These are phyloP conservation scores for Luperina testacea DNA, from an alignment of 2,888 invertebrate species.

Conservation along the genomic window DNA sequence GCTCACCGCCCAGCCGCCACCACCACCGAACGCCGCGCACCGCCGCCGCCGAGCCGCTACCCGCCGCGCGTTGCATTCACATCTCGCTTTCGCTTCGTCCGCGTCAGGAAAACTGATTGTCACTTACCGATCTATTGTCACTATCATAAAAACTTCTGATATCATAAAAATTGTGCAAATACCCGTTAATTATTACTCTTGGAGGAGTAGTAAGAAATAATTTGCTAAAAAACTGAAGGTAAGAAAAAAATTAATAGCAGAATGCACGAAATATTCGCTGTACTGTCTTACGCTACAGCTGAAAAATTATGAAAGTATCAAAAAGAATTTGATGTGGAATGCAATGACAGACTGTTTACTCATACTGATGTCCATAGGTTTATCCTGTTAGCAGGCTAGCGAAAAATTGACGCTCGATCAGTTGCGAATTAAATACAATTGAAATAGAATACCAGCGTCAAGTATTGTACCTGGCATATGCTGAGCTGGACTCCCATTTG, in stretches of 20 bases:
- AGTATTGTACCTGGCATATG: too few species aligned
- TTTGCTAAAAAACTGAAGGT: conserved; percentile 1
- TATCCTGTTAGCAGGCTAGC: too few species aligned
- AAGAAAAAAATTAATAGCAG: background rate
- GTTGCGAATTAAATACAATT: background rate
- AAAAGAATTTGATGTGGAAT: background rate
- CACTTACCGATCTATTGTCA: conserved; percentile 42
- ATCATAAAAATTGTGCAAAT: conserved; percentile 25
- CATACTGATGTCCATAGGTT: background rate
- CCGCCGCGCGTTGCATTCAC: conserved; percentile 59
- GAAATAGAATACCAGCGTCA: too few species aligned
- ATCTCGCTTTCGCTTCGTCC: conserved; percentile 61
- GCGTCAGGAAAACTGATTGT: conserved; percentile 65
- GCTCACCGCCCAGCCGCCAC: conserved; percentile 71
- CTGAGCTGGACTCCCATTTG: too few species aligned
- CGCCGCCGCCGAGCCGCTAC: conserved; percentile 65
- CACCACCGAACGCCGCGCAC: conserved; percentile 70
- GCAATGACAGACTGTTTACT: background rate
- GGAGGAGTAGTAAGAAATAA: background rate
- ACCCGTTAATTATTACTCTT: conserved; percentile 16
- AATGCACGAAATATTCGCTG: background rate
- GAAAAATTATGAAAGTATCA: background rate
- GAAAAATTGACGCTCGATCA: background rate
- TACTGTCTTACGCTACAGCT: background rate
- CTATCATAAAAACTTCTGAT: conserved; percentile 28